Evolutionary conservation across 2,113 vertebrate species (phyloP).

Genomic region (Takifugu flavidus): DNA sequence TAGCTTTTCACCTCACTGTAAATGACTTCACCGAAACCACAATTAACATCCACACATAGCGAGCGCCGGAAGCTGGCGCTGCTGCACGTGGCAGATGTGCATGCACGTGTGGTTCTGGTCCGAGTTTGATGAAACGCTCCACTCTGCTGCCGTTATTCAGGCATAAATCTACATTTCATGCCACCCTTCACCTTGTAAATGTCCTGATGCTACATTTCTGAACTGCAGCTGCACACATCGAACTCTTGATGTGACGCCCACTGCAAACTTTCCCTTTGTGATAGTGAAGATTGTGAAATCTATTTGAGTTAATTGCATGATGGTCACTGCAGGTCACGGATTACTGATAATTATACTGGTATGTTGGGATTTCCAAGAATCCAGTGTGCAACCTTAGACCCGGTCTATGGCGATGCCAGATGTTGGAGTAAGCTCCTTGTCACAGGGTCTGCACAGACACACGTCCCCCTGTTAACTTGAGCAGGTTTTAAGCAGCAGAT

Average conservation of each 20-base stretch:
- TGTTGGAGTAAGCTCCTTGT: conserved; percentile 67
- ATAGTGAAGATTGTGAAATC: too few species aligned
- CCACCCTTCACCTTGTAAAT: too few species aligned
- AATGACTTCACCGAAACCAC: conserved; percentile 11
- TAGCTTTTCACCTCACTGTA: conserved; percentile 5
- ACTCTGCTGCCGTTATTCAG: neutral
- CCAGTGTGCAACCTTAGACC: conserved; percentile 45
- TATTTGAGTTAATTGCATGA: neutral
- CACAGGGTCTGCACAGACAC: conserved; percentile 52
- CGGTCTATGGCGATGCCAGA: conserved; percentile 66
- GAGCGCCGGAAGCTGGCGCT: conserved; percentile 3
- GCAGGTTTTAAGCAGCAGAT: conserved; percentile 74
- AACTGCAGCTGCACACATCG: too few species aligned
- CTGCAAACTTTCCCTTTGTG: too few species aligned
- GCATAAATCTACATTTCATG: too few species aligned
- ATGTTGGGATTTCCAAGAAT: conserved; percentile 15
- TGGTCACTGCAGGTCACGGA: neutral
- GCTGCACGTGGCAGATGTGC: neutral
- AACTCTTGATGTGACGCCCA: too few species aligned
- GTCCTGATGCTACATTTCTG: too few species aligned
- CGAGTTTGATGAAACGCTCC: too few species aligned
- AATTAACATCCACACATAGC: neutral
- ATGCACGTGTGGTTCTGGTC: neutral
- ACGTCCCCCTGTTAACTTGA: conserved; percentile 56
- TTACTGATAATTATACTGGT: conserved; percentile 1